Percentiles rank a stretch among this genome's conserved stretches.
phyloP scores from a whole-genome alignment of 2,888 invertebrate genomes.

The Priocnemis perturbator region DNA sequence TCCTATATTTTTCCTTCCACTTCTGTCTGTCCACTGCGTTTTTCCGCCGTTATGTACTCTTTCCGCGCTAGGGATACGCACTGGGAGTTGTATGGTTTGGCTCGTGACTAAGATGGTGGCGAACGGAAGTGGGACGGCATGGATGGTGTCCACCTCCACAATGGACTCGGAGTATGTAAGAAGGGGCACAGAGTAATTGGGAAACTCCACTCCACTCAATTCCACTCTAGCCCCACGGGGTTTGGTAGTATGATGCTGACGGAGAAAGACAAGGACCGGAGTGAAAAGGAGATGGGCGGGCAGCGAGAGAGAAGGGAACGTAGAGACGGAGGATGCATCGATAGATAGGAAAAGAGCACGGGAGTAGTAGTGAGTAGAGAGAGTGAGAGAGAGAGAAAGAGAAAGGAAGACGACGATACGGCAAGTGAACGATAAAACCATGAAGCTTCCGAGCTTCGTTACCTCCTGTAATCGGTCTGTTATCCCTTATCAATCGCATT shows the following conservation, averaged over 20 bases:
- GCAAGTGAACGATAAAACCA: constrained; percentile 32
- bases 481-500: constrained; percentile 63
- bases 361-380: not conserved
- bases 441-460: constrained; percentile 53
- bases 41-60: not conserved
- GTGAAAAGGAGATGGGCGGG: not conserved
- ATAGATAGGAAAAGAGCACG: not conserved
- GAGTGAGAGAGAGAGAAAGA: not conserved
- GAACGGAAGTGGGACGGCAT: constrained; percentile 5
- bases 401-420: not conserved
- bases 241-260: not conserved
- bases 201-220: constrained; percentile 31
- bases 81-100: not conserved
- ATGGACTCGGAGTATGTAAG: constrained; percentile 23
- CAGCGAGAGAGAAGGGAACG: constrained; percentile 4
- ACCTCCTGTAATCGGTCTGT: constrained; percentile 49
- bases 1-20: no score
- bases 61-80: not conserved
- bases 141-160: constrained; percentile 9
- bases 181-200: constrained; percentile 42
- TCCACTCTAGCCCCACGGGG: constrained; percentile 11
- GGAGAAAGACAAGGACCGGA: not conserved
- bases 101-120: not conserved
- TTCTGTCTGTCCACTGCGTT: no score
- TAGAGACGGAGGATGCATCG: not conserved